Evolutionary conservation across 2,113 vertebrate species (phyloP).

Genomic region (Pteropus alecto): DNA sequence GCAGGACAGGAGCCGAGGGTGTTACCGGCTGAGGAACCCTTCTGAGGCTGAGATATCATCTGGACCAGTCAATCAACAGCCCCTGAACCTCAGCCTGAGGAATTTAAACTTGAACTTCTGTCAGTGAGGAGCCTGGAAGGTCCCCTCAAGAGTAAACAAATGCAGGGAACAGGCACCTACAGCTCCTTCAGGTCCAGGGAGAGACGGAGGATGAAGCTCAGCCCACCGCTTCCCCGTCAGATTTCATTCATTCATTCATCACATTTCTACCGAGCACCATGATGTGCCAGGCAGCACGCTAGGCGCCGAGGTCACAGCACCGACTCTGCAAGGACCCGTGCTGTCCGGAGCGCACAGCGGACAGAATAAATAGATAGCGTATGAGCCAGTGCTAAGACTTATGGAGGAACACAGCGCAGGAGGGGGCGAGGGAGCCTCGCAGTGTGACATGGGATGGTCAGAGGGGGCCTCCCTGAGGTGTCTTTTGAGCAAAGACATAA

Average conservation of each 20-base stretch:
- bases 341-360: neutral
- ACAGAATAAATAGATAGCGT: neutral
- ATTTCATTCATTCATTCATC: neutral
- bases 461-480: neutral
- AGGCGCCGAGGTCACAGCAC: neutral
- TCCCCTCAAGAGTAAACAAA: neutral
- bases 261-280: neutral
- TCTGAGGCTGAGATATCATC: neutral
- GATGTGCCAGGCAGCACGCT: neutral
- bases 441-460: neutral
- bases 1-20: neutral
- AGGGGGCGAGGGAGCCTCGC: too few species aligned
- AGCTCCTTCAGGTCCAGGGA: neutral
- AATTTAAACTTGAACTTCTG: neutral
- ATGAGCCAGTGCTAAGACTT: neutral
- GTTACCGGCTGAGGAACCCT: neutral
- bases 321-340: neutral
- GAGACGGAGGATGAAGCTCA: neutral
- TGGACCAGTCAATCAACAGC: neutral
- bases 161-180: neutral
- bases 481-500: neutral
- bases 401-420: neutral
- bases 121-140: neutral
- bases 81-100: neutral
- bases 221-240: neutral